Conservation (phyloP, 2,888 invertebrate species). For the Eueremaeus valkanovi region DNA sequence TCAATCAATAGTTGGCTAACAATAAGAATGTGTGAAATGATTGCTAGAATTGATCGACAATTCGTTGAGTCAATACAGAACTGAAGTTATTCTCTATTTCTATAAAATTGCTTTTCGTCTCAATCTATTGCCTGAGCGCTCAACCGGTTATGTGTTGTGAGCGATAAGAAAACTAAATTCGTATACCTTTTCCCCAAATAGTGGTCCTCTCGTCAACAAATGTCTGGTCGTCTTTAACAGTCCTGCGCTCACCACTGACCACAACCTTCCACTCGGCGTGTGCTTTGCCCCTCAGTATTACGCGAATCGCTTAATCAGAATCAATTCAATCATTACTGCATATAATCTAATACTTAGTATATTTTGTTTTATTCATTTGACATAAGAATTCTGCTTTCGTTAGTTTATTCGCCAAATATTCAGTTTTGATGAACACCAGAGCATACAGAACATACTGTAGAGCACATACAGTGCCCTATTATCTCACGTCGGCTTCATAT, state of each 20-base stretch:
- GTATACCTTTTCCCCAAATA: slow-evolving; percentile 62
- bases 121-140: too few species aligned
- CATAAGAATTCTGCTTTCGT: background rate
- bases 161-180: too few species aligned
- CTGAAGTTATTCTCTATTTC: background rate
- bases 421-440: too few species aligned
- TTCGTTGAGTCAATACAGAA: too few species aligned
- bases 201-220: slow-evolving; percentile 68
- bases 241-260: slow-evolving; percentile 66
- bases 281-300: slow-evolving; percentile 68
- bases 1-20: background rate
- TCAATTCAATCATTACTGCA: background rate
- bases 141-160: background rate
- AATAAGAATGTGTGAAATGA: background rate
- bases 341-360: background rate
- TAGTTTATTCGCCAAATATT: too few species aligned
- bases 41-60: background rate
- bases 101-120: background rate
- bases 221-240: slow-evolving; percentile 71
- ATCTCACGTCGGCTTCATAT: background rate
- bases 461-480: too few species aligned
- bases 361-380: background rate
- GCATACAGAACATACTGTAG: too few species aligned
- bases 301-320: slow-evolving; percentile 60
- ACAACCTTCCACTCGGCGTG: slow-evolving; percentile 73